Base-by-base conservation (phyloP, 2,797 vertebrate species). In the Paramormyrops hopkinsi region DNA sequence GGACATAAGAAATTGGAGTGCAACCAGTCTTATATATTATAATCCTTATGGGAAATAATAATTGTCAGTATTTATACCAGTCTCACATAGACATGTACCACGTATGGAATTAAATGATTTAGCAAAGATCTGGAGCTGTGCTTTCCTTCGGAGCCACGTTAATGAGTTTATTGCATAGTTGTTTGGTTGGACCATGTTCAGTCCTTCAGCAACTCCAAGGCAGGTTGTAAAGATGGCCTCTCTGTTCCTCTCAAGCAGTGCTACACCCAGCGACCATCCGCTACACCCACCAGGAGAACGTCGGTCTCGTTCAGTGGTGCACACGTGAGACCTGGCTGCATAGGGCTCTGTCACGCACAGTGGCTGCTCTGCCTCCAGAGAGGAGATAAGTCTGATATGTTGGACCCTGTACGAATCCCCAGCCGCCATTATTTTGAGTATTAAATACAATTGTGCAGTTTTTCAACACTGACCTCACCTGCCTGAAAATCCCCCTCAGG, bases 161-260 rank as follows among this genome's bases (percentile, higher is more conserved):
- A 56, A 86, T 54, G 25, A 84, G 76, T 89, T 89, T 85, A 22
- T 37, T 85, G 41, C 62, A 33, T 56, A 56, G 6, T 86, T 53
- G 84, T 53, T 25, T 29, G 25, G 50, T 37, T 33, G 85, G 54
- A 53, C 19, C 50, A 5, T 2, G 48, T 41, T 19, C 79, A 46
- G 82, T 50, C 19, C n/a, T 84, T 50, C 41, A 50, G 46, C 9
- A 84, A 46, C 46, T 84, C 46, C 82, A 50, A 50, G 73, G 82
- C 11, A 50, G 46, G 46, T 25, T 25, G n/a, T 12, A 84, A 84
- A 84, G 41, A 84, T 84, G 82, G 46, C 82, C 41, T 7, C 82
- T 50, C 2, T 50, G 22, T 84, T 5, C 46, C 82, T 84, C 41
- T 84, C 46, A 84, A 25, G 82, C n/a, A 44, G 41, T 46, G 46